Evolutionary conservation across 2,797 vertebrate genomes (phyloP).

Genomic region (Pangasius larnaudii): DNA sequence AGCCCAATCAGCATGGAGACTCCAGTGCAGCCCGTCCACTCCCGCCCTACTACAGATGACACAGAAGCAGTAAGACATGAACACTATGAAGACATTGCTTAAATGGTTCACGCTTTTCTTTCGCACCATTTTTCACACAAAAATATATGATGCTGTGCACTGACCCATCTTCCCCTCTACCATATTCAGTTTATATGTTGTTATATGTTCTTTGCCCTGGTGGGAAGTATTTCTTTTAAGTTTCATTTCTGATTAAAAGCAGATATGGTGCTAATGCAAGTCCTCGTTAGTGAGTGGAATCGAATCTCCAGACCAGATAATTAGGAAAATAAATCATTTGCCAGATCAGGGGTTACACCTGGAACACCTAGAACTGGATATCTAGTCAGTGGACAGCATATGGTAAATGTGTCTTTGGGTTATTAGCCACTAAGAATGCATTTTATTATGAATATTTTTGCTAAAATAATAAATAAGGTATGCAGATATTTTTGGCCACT

Average conservation of each 20-base stretch:
- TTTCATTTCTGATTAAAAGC: neutral
- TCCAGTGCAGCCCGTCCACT: conserved; percentile 57
- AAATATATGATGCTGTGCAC: neutral
- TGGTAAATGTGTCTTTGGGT: neutral
- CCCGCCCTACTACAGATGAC: conserved; percentile 67
- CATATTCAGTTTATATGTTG: neutral
- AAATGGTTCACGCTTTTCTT: neutral
- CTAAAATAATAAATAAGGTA: neutral
- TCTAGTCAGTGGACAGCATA: neutral
- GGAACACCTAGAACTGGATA: neutral
- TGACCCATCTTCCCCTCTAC: neutral
- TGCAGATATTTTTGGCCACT: neutral
- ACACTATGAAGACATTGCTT: neutral
- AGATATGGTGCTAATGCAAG: neutral
- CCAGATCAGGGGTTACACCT: neutral
- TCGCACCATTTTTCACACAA: neutral
- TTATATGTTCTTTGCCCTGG: neutral
- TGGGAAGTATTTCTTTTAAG: neutral
- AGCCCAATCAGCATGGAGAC: conserved; percentile 75
- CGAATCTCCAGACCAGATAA: neutral
- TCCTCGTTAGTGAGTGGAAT: neutral
- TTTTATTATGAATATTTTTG: neutral
- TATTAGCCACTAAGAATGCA: neutral
- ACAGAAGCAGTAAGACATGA: conserved; percentile 36
- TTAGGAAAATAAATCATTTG: neutral